Evolutionary conservation across 2,113 vertebrate genomes (phyloP).

Genomic region (Zosterops japonicus): DNA sequence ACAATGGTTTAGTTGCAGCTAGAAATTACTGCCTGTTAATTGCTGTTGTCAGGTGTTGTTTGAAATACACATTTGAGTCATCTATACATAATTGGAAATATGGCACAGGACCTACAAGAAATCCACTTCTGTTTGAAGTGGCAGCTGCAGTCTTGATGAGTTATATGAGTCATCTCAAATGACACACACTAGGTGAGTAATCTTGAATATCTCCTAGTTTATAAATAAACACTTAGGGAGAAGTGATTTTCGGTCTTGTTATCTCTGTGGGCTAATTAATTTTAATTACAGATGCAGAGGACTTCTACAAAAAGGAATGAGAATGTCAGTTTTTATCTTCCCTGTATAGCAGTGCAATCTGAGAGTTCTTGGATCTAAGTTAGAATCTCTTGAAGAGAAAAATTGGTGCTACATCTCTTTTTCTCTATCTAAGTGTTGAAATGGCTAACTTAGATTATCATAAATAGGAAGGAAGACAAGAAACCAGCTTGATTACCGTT

Average conservation of each 20-base stretch:
- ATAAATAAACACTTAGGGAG: not conserved
- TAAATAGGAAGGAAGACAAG: not conserved
- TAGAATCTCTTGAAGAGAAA: not conserved
- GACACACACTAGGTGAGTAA: not conserved
- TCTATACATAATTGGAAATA: not conserved
- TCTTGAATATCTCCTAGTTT: not conserved
- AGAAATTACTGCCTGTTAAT: not conserved
- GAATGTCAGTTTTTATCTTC: not conserved
- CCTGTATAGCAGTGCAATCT: not conserved
- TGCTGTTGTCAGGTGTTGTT: not conserved
- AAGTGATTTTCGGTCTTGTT: not conserved
- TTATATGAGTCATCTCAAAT: not conserved
- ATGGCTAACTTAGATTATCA: not conserved
- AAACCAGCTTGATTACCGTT: not conserved
- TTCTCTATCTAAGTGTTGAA: not conserved
- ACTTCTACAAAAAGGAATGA: not conserved
- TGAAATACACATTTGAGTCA: not conserved
- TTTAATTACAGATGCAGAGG: not conserved
- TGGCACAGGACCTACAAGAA: not conserved
- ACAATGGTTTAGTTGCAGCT: not conserved
- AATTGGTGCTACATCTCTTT: not conserved
- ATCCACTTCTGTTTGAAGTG: constrained; percentile 7
- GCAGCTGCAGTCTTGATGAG: constrained; percentile 4
- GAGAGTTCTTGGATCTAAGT: not conserved
- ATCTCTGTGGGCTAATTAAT: not conserved